These are phyloP conservation scores for Hydractinia echinata DNA, from an alignment of 30 jellyfish, hydroid and myxozoan genomes.

Conservation along the genomic window DNA sequence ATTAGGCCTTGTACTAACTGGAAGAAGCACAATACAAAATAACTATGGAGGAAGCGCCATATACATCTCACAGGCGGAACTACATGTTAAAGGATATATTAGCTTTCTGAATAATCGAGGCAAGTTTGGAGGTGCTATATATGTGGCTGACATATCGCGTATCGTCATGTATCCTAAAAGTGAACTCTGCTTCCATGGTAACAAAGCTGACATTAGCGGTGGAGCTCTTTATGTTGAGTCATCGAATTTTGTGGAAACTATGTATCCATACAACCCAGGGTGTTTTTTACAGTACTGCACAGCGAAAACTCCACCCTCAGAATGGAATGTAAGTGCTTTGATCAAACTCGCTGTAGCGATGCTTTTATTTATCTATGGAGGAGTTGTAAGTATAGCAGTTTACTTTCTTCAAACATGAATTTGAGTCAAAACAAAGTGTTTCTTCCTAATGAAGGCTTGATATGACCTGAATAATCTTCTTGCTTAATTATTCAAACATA, in stretches of 20 bases:
- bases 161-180: conserved; percentile 38
- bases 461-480: too few relatives aligned
- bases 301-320: conserved; percentile 52
- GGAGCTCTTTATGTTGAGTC: conserved; percentile 57
- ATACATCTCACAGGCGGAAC: conserved; percentile 36
- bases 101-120: conserved; percentile 28
- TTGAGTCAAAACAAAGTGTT: too few relatives aligned
- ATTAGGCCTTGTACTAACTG: conserved; percentile 41
- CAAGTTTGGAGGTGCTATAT: conserved; percentile 46
- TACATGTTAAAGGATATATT: conserved; percentile 42
- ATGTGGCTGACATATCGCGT: conserved; percentile 46
- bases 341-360: neutral
- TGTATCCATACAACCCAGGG: conserved; percentile 59
- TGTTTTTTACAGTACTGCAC: conserved; percentile 51
- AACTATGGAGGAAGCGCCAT: conserved; percentile 53
- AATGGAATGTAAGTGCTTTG: conserved; percentile 39
- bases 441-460: too few relatives aligned
- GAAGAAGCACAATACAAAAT: conserved; percentile 7
- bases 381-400: too few relatives aligned
- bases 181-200: conserved; percentile 22
- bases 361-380: neutral
- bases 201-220: conserved; percentile 56
- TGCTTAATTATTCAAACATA: too few relatives aligned
- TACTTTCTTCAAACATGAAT: too few relatives aligned
- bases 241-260: conserved; percentile 37